Evolutionary conservation across 2,113 vertebrate species (phyloP).

Genomic region (Chamaea fasciata): DNA sequence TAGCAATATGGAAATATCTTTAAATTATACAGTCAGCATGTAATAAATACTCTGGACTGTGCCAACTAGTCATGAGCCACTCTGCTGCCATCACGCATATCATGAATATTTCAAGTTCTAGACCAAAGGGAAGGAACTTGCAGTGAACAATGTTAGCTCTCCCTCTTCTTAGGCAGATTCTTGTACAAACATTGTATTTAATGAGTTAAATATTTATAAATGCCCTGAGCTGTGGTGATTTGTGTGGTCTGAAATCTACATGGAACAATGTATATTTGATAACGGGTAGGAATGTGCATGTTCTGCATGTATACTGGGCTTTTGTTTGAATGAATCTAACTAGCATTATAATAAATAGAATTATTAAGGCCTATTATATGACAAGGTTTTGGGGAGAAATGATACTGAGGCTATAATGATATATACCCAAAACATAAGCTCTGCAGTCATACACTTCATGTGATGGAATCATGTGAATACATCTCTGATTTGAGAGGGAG

Average conservation of each 20-base stretch:
- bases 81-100: neutral
- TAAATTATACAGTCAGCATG: neutral
- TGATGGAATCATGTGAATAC: neutral
- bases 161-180: neutral
- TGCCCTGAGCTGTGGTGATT: neutral
- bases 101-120: neutral
- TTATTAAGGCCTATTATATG: neutral
- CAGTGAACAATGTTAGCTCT: neutral
- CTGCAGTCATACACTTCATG: neutral
- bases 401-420: neutral
- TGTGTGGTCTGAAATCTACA: neutral
- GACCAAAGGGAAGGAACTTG: neutral
- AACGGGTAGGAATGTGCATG: neutral
- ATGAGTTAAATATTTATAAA: neutral
- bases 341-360: neutral
- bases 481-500: neutral
- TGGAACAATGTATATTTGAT: neutral
- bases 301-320: neutral
- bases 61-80: neutral
- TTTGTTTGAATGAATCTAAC: neutral
- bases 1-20: neutral
- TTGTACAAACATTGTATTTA: neutral
- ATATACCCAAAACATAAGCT: neutral
- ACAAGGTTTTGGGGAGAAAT: neutral
- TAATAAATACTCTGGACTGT: neutral